Conservation (phyloP, 1,140 invertebrate species). For the Drosophila lowei region DNA sequence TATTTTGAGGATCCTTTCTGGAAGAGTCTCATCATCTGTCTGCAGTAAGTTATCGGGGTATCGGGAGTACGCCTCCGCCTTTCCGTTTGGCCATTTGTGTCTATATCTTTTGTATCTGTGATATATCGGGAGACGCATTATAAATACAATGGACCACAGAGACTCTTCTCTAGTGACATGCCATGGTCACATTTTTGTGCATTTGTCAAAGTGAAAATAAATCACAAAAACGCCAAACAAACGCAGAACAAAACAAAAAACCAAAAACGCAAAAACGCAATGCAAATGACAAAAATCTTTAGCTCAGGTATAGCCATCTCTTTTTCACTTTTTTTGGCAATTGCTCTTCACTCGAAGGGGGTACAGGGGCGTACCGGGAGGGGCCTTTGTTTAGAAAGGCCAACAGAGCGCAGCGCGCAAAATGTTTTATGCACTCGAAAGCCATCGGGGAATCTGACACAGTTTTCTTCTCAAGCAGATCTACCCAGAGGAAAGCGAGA, state of each 20-base stretch:
- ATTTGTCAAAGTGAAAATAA: conserved; percentile 80
- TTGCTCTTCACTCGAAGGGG: conserved; percentile 18
- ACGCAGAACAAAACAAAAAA: conserved; percentile 29
- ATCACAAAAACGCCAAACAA: conserved; percentile 72
- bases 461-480: conserved; percentile 51
- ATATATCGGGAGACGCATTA: conserved; percentile 54
- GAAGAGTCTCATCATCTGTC: conserved; percentile 14
- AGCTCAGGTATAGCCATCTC: conserved; percentile 1
- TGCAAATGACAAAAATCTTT: conserved; percentile 57
- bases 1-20: conserved; percentile 21
- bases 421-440: conserved; percentile 63
- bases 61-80: conserved; percentile 32
- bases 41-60: neutral
- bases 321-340: conserved; percentile 31
- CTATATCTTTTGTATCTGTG: conserved; percentile 32
- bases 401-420: conserved; percentile 42
- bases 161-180: conserved; percentile 69
- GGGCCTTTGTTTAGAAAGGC: conserved; percentile 42
- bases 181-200: conserved; percentile 81
- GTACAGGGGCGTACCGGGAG: neutral
- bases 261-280: conserved; percentile 47
- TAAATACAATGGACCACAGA: conserved; percentile 58
- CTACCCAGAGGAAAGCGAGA: conserved; percentile 15
- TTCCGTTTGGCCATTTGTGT: conserved; percentile 61
- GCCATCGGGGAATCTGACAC: conserved; percentile 77